Evolutionary conservation across 2,888 invertebrate species (phyloP).

Genomic region (Graphium colonna): DNA sequence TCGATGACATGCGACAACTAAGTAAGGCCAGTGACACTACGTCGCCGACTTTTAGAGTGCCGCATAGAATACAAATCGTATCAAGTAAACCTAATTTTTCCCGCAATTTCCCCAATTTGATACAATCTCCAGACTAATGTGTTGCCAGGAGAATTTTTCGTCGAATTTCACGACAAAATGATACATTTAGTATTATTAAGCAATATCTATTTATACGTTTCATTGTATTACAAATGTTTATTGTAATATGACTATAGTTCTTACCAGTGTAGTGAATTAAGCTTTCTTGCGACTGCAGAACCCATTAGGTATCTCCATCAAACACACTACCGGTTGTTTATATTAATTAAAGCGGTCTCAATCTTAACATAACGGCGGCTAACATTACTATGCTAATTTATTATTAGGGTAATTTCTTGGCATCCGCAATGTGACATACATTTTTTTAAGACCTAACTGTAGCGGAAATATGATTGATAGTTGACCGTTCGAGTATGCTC

Average conservation of each 20-base stretch:
- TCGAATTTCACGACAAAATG: neutral
- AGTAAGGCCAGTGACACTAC: conserved; percentile 65
- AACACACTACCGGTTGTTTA: conserved; percentile 44
- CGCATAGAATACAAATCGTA: conserved; percentile 21
- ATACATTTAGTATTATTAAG: too few relatives aligned
- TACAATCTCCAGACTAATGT: conserved; percentile 7
- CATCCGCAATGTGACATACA: conserved; percentile 75
- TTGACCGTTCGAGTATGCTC: conserved; percentile 63
- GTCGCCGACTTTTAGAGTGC: conserved; percentile 43
- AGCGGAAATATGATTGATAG: conserved; percentile 77
- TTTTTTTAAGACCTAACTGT: conserved; percentile 75
- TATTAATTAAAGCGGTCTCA: conserved; percentile 71
- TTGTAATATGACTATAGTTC: conserved; percentile 3
- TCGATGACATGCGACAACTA: conserved; percentile 32
- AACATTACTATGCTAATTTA: conserved; percentile 77
- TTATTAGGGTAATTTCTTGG: conserved; percentile 74
- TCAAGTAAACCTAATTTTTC: conserved; percentile 5
- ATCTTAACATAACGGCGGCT: conserved; percentile 71
- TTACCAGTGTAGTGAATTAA: conserved; percentile 4
- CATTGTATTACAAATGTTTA: too few relatives aligned
- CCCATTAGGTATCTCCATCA: conserved; percentile 19
- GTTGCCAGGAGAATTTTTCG: neutral
- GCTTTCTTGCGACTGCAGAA: conserved; percentile 16
- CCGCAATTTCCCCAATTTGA: conserved; percentile 2
- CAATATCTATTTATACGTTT: too few relatives aligned